Conservation (phyloP, 2,113 vertebrate species). For the Hemibagrus wyckioides region DNA sequence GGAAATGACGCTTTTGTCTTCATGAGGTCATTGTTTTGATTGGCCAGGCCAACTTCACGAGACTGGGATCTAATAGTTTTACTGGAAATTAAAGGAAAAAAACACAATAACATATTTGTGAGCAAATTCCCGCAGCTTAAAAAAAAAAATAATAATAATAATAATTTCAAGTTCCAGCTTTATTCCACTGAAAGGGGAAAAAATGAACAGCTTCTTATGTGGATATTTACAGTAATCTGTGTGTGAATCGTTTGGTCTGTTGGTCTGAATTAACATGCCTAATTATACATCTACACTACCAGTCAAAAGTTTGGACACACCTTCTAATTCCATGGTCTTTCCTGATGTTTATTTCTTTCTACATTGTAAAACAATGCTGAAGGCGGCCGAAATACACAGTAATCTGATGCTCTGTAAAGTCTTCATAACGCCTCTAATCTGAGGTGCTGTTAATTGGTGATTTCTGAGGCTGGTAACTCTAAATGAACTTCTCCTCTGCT, state of each 20-base stretch:
- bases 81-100: background rate
- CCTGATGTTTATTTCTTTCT: too few species aligned
- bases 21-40: conserved; percentile 23
- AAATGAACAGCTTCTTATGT: background rate
- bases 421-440: too few species aligned
- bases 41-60: background rate
- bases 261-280: background rate
- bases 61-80: conserved; percentile 5
- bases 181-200: background rate
- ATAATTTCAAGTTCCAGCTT: background rate
- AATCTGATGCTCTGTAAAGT: too few species aligned
- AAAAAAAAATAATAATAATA: background rate
- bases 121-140: background rate
- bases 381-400: too few species aligned
- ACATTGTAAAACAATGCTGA: too few species aligned
- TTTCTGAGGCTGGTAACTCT: too few species aligned
- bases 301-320: too few species aligned
- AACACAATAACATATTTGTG: background rate
- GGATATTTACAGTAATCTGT: background rate
- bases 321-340: too few species aligned
- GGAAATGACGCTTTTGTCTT: conserved; percentile 7
- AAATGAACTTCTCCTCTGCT: too few species aligned
- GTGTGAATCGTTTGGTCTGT: background rate
- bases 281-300: too few species aligned
- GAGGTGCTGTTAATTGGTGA: too few species aligned